phyloP scores from a whole-genome alignment of 2,888 invertebrate genomes.

The Tiliacea citrago region DNA sequence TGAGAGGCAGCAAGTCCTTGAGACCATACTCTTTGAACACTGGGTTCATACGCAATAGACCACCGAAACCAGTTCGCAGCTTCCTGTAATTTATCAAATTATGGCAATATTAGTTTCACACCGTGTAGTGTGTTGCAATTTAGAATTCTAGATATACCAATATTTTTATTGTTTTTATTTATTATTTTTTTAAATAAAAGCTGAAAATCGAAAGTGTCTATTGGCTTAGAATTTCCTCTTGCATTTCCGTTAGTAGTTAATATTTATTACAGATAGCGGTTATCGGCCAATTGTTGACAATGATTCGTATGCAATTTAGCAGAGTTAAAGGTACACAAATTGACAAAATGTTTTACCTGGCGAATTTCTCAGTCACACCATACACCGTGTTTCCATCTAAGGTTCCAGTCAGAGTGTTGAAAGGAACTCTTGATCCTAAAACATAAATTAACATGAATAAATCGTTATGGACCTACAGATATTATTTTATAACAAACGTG shows the following conservation, averaged over 20 bases:
- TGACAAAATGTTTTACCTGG: conserved; percentile 89
- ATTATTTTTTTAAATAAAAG: too few relatives aligned
- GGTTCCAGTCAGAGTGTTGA: conserved; percentile 96
- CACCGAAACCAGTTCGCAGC: conserved; percentile 95
- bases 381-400: conserved; percentile 97
- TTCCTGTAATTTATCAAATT: conserved; percentile 89
- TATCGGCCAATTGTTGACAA: background rate
- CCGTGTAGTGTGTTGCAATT: conserved; percentile 8
- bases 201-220: too few relatives aligned
- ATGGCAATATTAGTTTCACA: conserved; percentile 24
- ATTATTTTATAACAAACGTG: conserved; percentile 46
- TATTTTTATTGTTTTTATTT: conserved; percentile 26
- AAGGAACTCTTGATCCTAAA: conserved; percentile 95
- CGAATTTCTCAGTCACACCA: conserved; percentile 95
- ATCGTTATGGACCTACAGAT: conserved; percentile 25
- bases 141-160: background rate
- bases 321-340: background rate
- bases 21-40: conserved; percentile 96
- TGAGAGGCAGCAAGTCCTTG: conserved; percentile 96
- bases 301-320: background rate
- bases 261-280: conserved; percentile 24
- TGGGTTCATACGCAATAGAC: conserved; percentile 96
- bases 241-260: conserved; percentile 1
- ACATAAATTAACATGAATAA: conserved; percentile 38
- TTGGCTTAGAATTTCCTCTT: conserved; percentile 28